These are phyloP conservation scores for Procambarus clarkii DNA, from an alignment of 1,140 invertebrate species.

Conservation along the genomic window DNA sequence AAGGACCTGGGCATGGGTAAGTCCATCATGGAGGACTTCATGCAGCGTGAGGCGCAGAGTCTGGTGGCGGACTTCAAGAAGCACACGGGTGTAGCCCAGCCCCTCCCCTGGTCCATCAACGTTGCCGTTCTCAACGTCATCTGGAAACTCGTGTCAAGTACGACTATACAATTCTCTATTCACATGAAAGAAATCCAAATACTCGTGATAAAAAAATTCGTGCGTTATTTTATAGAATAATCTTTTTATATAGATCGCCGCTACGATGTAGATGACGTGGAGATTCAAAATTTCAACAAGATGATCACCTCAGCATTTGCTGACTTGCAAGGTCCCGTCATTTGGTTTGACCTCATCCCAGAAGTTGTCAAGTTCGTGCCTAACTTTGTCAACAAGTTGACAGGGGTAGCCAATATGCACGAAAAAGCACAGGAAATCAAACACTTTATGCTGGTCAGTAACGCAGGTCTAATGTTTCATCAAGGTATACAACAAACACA, in stretches of 20 bases:
- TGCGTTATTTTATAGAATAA: no score
- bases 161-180: not conserved
- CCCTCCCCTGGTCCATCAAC: slow-evolving; percentile 1
- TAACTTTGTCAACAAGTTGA: no score
- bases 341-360: no score
- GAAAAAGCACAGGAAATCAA: no score
- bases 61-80: slow-evolving; percentile 25
- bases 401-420: no score
- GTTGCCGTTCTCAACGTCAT: slow-evolving; percentile 34
- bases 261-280: not conserved
- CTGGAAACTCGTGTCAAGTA: slow-evolving; percentile 41
- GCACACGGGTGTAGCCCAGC: not conserved
- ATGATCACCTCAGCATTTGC: not conserved
- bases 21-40: not conserved
- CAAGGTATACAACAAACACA: no score
- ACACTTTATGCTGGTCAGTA: no score
- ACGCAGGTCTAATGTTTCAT: no score
- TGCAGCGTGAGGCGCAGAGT: slow-evolving; percentile 12
- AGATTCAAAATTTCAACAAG: not conserved
- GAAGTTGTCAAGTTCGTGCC: no score
- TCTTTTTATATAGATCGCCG: not conserved
- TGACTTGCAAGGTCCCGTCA: no score
- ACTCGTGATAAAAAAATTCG: no score
- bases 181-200: no score
- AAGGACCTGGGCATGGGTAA: slow-evolving; percentile 21